A percentile compares a stretch with the other conserved stretches of the same genome.
Evolutionary conservation across 2,797 vertebrate species (phyloP).

Genomic region (Scolopax rusticola): DNA sequence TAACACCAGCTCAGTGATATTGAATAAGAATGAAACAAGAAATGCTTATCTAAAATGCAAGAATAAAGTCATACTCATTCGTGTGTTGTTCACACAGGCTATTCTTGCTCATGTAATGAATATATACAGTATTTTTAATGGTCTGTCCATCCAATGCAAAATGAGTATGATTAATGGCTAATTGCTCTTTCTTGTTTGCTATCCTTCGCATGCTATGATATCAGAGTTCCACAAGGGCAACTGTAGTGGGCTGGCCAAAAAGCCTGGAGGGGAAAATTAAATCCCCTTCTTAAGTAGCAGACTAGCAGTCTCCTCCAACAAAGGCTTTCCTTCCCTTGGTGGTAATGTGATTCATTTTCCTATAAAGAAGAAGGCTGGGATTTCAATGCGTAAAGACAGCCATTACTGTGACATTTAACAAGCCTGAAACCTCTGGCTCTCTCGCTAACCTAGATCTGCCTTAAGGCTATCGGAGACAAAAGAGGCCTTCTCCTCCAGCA

Average conservation of each 20-base stretch:
- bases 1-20: background rate
- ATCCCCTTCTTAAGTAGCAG: slow-evolving; percentile 77
- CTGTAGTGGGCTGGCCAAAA: slow-evolving; percentile 69
- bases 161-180: slow-evolving; percentile 63
- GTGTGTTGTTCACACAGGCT: background rate
- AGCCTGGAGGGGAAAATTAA: slow-evolving; percentile 75
- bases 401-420: slow-evolving; percentile 90
- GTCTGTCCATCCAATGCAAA: slow-evolving; percentile 42
- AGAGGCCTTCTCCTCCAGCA: slow-evolving; percentile 85
- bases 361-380: slow-evolving; percentile 83
- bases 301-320: slow-evolving; percentile 78
- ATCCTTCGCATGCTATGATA: slow-evolving; percentile 50
- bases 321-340: slow-evolving; percentile 72
- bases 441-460: slow-evolving; percentile 85
- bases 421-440: slow-evolving; percentile 83
- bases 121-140: slow-evolving; percentile 23
- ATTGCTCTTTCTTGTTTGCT: slow-evolving; percentile 66
- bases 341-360: slow-evolving; percentile 78
- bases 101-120: background rate
- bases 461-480: slow-evolving; percentile 88
- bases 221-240: slow-evolving; percentile 67
- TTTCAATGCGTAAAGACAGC: slow-evolving; percentile 84
- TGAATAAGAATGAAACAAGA: background rate
- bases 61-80: background rate
- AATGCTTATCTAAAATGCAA: background rate